Base-by-base conservation (phyloP, 2,888 invertebrate genomes). In the Malachius bipustulatus region DNA sequence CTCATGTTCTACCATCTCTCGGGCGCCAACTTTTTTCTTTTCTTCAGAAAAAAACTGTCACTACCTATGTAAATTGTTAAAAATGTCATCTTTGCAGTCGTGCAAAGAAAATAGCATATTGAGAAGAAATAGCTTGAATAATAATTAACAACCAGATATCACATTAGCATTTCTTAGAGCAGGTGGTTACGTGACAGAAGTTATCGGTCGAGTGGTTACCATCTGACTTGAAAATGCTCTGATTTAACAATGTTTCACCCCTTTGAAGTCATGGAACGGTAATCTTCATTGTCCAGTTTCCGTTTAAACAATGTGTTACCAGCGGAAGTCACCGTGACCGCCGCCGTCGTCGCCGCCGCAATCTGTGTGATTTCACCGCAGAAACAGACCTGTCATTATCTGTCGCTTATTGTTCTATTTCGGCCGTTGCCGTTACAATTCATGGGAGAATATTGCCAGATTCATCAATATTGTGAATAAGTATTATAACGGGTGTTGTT, bases 251-350 rank as follows among this genome's bases (percentile, higher is more conserved):
- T 48, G 46, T 50, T 49, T 50, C 48, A 47, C 52, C 52, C 48
- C 50, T 41, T 44, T 35, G 42, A 41, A 48, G 54, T 56, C 51
- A 55, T 50, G 56, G 51, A 54, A 51, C 52, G 49, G 45, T 50
- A 51, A 45, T 43, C 47, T 31, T 51, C 52, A 49, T 56, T 56
- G 55, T 55, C 48, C 46, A 41, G 51, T 47, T 55, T 56, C 55
- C 55, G 54, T 52, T 53, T 52, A 52, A 52, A 51, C 47, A 50
- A 50, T 51, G 46, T 51, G 49, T 51, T 51, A 52, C 50, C 43
- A 50, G 46, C 50, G 50, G 54, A 54, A 55, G 54, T 49, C 46
- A 54, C 44, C 47, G 49, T 49, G 49, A 51, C 54, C 50, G 44
- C 44, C 47, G 45, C 47, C 46, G 39, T 37, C 38, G 39, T 37